Evolutionary conservation across 2,113 vertebrate species (phyloP).

Genomic region (Herpetotheres cachinnans): DNA sequence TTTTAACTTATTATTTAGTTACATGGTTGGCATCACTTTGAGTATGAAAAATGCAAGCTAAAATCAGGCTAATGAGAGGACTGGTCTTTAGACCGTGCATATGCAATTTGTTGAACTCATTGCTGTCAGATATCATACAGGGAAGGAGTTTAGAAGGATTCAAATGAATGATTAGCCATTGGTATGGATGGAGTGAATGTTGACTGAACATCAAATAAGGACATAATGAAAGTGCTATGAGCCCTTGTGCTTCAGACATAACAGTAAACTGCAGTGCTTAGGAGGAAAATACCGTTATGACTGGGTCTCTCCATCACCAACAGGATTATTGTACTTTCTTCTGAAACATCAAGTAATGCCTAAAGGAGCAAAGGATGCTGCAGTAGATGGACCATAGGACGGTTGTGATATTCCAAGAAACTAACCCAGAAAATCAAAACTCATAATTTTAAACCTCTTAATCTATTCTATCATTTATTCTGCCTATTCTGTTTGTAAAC

Average conservation of each 20-base stretch:
- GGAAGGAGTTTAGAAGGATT: background rate
- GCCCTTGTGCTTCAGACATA: background rate
- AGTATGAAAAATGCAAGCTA: background rate
- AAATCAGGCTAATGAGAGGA: background rate
- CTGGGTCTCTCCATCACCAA: background rate
- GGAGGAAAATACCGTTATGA: background rate
- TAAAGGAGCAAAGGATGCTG: background rate
- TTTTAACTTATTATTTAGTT: background rate
- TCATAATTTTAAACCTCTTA: constrained; percentile 16
- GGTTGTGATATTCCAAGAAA: background rate
- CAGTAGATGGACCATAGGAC: background rate
- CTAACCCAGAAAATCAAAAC: background rate
- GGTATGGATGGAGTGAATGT: background rate
- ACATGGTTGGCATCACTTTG: background rate
- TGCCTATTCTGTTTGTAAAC: constrained; percentile 58
- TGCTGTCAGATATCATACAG: background rate
- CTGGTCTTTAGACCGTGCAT: background rate
- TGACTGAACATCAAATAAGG: background rate
- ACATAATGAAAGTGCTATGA: background rate
- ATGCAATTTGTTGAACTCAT: background rate
- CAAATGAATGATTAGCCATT: background rate
- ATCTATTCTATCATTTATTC: constrained; percentile 13
- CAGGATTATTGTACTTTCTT: background rate
- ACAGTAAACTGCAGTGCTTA: background rate
- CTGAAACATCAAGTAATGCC: background rate